Base-by-base conservation (phyloP, 2,113 vertebrate genomes). In the Hippocampus barbouri region DNA sequence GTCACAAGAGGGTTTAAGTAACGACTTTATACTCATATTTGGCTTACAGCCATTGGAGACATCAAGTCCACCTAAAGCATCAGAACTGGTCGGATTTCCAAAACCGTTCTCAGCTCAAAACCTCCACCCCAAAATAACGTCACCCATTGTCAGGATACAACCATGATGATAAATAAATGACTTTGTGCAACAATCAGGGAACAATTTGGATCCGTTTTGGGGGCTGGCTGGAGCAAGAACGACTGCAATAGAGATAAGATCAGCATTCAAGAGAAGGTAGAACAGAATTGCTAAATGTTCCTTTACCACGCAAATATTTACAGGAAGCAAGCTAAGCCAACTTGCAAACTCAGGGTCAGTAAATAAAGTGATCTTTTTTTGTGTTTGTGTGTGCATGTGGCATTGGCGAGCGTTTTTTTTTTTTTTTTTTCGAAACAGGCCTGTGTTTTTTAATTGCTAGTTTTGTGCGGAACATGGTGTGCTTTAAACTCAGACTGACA, bases 281-380 rank as follows among this genome's bases (percentile, higher is more conserved):
- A 79, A 69, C 8, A 54, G 1, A 43, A 71, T 70, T 71, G 51
- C 47, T 66, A 20, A 74, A 43, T 62, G 67, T 71, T 70, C 8
- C 76, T 71, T 63, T 72, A 78, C 64, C 83, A 75, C 66, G 71
- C 70, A 86, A 79, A 86, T 79, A 82, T 86, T 82, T 82, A 77
- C 69, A 77, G 59, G 25, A 82, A 79, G 73, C 60, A 45, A 66
- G 53, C 15, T 56, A 21, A 64, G 64, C 64, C 59, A 59, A 71
- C 40, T 47, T 25, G 34, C 51, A 56, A 70, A 40, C 41, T 71
- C 72, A 65, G 53, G 38, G 41, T 69, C 75, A 68, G 59, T 62
- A 66, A 66, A 66, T 66, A 66, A 66, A 41, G 11, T 43, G 5
- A 23, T 23, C n/a, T 47, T 66, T 47, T 12, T 65, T 8, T 27